A percentile compares a stretch with the other conserved stretches of the same genome.
Conservation (phyloP, 2,888 invertebrate species). For the Torymus tubicola region DNA sequence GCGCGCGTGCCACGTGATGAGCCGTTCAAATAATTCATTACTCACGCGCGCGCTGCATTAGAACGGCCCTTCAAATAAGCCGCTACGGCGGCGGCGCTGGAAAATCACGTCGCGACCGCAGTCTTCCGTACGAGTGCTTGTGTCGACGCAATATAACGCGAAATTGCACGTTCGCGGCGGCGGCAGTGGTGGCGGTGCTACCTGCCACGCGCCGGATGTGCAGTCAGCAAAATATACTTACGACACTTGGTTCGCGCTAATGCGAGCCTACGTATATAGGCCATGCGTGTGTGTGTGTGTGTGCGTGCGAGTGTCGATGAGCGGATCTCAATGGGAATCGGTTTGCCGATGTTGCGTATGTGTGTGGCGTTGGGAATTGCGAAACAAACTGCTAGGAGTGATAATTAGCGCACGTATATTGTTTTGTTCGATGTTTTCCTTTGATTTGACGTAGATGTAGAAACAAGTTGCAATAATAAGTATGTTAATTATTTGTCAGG, state of each 20-base stretch:
- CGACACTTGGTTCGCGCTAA: conserved; percentile 5
- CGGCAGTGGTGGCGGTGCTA: not conserved
- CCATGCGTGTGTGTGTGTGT: not conserved
- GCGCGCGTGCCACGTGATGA: conserved; percentile 49
- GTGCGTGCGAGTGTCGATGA: too few species aligned
- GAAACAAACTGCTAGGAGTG: too few species aligned
- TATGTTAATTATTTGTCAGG: too few species aligned
- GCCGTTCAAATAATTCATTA: conserved; percentile 57
- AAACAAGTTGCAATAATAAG: too few species aligned
- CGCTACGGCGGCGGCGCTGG: conserved; percentile 36
- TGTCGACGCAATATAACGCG: conserved; percentile 36
- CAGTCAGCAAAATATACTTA: conserved; percentile 29
- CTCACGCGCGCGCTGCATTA: conserved; percentile 46
- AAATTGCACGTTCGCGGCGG: conserved; percentile 13
- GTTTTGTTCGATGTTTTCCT: too few species aligned
- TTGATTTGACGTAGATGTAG: too few species aligned
- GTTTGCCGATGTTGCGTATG: too few species aligned
- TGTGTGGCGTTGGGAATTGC: too few species aligned
- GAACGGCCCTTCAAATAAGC: conserved; percentile 15
- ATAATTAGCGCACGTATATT: too few species aligned
- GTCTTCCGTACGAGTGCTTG: conserved; percentile 50
- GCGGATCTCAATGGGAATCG: too few species aligned
- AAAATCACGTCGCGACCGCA: conserved; percentile 60
- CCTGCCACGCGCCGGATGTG: not conserved
- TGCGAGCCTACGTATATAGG: not conserved